phyloP scores from a whole-genome alignment of 2,113 vertebrate genomes.

The Muntiacus reevesi region DNA sequence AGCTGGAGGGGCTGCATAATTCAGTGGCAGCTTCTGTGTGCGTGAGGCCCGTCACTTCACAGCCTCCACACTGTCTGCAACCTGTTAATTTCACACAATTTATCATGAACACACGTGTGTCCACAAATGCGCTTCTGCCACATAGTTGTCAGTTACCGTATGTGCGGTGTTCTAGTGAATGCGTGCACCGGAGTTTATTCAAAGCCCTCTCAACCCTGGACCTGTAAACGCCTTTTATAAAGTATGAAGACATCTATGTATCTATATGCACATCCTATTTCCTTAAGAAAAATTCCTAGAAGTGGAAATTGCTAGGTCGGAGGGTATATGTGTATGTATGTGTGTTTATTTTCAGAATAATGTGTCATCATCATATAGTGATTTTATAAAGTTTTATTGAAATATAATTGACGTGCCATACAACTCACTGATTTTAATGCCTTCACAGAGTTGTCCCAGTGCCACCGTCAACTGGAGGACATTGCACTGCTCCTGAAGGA shows the following conservation, averaged over 20 bases:
- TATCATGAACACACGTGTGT: accelerated
- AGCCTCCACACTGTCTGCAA: accelerated
- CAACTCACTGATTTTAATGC: accelerated
- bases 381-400: not conserved
- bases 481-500: no score
- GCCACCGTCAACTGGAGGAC: accelerated
- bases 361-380: accelerated
- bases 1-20: accelerated
- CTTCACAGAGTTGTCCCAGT: accelerated
- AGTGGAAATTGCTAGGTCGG: not conserved
- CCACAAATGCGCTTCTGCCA: accelerated
- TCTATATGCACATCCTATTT: not conserved
- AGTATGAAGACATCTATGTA: not conserved
- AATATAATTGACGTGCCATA: accelerated
- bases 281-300: not conserved
- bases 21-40: accelerated
- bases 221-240: accelerated
- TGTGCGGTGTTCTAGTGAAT: accelerated
- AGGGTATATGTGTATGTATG: accelerated
- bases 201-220: accelerated
- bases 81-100: accelerated
- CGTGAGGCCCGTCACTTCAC: accelerated
- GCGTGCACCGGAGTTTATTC: accelerated
- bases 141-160: accelerated
- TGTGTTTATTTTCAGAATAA: accelerated